Evolutionary conservation across 1,140 invertebrate species (phyloP), one percentile per base, ranked within the genome.

Genomic region (Araneus ventricosus): DNA sequence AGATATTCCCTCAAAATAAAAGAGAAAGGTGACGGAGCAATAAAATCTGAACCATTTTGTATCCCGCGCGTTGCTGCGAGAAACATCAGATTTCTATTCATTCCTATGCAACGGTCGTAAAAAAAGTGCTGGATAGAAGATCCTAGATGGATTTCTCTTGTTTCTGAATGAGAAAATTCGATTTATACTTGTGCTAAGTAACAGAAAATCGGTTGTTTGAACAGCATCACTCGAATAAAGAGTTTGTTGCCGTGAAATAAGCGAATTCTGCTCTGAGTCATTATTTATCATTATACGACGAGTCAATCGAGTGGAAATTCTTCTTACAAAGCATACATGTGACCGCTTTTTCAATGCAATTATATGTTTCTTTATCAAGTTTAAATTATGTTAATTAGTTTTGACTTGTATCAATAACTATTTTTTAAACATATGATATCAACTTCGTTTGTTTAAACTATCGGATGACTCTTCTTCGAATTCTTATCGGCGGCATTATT

Each of bases 91-190:
- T n/a, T 30, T 27, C 24, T 67, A 8, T 67, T 67, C n/a, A 34
- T 37, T 75, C 70, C 30, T 67, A 27, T 67, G 10, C 70, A 20
- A 14, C 4, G 17, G 30, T 75, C 70, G 70, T 75, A 75, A 75
- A 75, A 75, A 75, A 20, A 17, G 14, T 3, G 70, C 30, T 52
- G 20, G 34, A 75, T 75, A 30, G 30, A 37, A 75, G 27, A 75
- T 75, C 22, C 70, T 75, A 17, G 70, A 75, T 75, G 70, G 70
- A 75, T 34, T 75, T 75, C 30, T 75, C 70, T 75, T 75, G 70
- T 75, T 75, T 75, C 30, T 34, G 70, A 22, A 75, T 20, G 10
- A 34, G n/a, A 5, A 34, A 75, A 75, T 34, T 75, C 70, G 34
- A 75, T 75, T 75, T 75, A 75, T 22, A 34, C 6, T 37, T 6